A percentile compares a stretch with the other conserved stretches of the same genome.
phyloP scores from a whole-genome alignment of 2,797 vertebrate genomes.

The Pristis pectinata region DNA sequence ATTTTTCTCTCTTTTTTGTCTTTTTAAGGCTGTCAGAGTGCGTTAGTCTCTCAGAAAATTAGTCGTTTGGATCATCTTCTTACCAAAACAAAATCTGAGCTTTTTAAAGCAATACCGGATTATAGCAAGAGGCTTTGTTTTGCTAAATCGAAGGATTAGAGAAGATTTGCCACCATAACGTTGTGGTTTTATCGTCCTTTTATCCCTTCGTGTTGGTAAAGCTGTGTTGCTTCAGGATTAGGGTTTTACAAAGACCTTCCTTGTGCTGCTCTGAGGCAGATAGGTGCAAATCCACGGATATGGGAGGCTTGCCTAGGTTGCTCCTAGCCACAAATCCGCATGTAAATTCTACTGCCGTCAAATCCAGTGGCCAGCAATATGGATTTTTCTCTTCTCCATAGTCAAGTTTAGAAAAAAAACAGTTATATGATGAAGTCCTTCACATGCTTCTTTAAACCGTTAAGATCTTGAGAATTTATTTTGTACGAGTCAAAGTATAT shows the following conservation, averaged over 20 bases:
- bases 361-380: conserved; percentile 50
- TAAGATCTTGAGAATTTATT: conserved; percentile 12
- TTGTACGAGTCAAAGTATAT: conserved; percentile 1
- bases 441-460: not conserved
- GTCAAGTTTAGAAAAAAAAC: not conserved
- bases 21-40: conserved; percentile 86
- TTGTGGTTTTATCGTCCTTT: conserved; percentile 99
- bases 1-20: conserved; percentile 62
- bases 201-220: conserved; percentile 99
- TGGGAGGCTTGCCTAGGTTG: conserved; percentile 47
- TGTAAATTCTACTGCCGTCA: conserved; percentile 62
- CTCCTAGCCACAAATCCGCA: conserved; percentile 56
- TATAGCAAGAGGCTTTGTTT: conserved; percentile 87
- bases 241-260: conserved; percentile 92
- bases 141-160: conserved; percentile 98
- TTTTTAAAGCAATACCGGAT: conserved; percentile 70
- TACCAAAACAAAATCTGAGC: conserved; percentile 83
- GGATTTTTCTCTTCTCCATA: conserved; percentile 13
- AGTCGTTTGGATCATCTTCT: conserved; percentile 96
- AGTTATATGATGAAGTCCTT: conserved; percentile 18
- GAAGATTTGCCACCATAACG: conserved; percentile 97
- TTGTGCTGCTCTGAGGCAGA: conserved; percentile 86
- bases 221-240: conserved; percentile 97
- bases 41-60: conserved; percentile 95
- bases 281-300: conserved; percentile 47